Conservation (phyloP, 2,113 vertebrate species). For the Athene noctua region DNA sequence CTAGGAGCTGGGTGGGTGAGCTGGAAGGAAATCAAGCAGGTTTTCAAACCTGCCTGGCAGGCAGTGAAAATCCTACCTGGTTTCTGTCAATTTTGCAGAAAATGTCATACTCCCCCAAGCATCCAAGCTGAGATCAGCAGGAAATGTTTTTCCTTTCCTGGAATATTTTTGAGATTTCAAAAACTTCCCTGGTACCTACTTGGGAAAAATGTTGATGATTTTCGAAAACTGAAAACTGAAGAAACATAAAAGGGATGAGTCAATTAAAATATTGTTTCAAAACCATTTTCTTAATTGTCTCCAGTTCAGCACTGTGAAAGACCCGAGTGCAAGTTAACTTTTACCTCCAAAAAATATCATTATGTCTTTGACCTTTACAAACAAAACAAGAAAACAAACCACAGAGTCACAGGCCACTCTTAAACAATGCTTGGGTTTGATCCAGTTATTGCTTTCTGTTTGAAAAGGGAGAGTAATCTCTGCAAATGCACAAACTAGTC, state of each 20-base stretch:
- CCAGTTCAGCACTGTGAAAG: not conserved
- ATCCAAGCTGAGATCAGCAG: not conserved
- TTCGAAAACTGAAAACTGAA: not conserved
- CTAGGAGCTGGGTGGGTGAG: not conserved
- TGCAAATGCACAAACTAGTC: not conserved
- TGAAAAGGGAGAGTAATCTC: constrained; percentile 50
- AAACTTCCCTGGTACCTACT: not conserved
- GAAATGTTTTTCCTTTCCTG: not conserved
- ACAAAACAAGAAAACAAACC: constrained; percentile 25
- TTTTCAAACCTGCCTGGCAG: constrained; percentile 41
- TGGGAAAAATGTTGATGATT: not conserved
- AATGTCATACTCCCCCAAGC: not conserved
- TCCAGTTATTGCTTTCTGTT: constrained; percentile 41
- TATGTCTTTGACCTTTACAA: constrained; percentile 24
- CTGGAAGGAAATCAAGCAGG: constrained; percentile 24
- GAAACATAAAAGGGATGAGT: too few species aligned
- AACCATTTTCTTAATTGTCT: not conserved
- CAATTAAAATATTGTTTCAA: not conserved
- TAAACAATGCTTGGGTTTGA: constrained; percentile 60
- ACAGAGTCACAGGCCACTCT: not conserved
- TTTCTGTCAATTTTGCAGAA: not conserved
- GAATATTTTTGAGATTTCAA: not conserved
- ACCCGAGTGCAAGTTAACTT: not conserved
- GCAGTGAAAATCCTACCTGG: constrained; percentile 8
- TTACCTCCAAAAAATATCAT: not conserved